Evolutionary conservation across 2,888 invertebrate genomes (phyloP), one percentile per base, ranked within the genome.

Genomic region (Elysia crispata): DNA sequence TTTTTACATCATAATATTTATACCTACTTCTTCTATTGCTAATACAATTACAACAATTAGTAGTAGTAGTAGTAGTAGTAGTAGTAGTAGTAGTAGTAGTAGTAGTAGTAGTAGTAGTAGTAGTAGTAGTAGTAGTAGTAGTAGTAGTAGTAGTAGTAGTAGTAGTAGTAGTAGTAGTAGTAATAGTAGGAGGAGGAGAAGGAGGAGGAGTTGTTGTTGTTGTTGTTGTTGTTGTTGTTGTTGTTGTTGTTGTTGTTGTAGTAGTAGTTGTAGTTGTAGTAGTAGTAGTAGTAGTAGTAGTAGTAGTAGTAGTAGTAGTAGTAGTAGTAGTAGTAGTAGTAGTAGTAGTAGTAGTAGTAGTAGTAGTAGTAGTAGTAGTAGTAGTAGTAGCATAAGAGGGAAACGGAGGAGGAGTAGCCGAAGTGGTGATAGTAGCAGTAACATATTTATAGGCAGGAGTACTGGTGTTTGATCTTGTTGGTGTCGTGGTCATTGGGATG

Each of bases 211-310:
- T n/a, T n/a, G n/a, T n/a, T n/a, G n/a, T n/a, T n/a, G n/a, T n/a
- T n/a, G 64, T 64, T 20, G 64, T 64, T 20, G 64, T 64, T 20
- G 64, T 64, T n/a, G 31, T 69, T 30, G 69, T 30, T 13, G 69
- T 69, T 30, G 69, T 69, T 30, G 69, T 69, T 30, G 69, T n/a
- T 30, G 69, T 69, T 15, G 28, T 69, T 30, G 69, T 30, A 69
- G 69, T 30, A 69, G 69, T 30, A 69, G 69, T 30, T 30, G 69
- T 30, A 69, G 69, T 30, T 30, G 69, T 30, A 69, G 69, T 30
- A 69, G 31, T 69, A 69, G 69, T 69, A 69, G 69, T 69, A 69
- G 69, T 69, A 69, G 69, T 69, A 69, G 69, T 69, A 69, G 69
- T 69, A 69, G 69, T 69, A 33, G 41, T 30, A 30, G 62, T 0